Base-by-base conservation (phyloP, 2,888 invertebrate genomes). In the Nephrotoma flavescens region DNA sequence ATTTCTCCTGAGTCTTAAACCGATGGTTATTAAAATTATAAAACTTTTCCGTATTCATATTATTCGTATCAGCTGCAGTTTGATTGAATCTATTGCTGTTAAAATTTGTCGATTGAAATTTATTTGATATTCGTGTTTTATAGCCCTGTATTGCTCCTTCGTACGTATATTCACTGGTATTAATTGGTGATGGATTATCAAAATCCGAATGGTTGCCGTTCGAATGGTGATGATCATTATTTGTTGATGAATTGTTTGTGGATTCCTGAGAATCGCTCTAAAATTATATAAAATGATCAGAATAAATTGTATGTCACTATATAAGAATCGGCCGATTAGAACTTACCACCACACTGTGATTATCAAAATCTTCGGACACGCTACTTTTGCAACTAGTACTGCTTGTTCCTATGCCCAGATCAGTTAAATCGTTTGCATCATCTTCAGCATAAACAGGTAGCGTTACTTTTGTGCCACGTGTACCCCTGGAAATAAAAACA, bases 61-160 rank as follows among this genome's bases (percentile, higher is more conserved):
- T 85, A 12, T 45, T 85, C 31, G 31, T 31, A 31, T 83, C 15
- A 12, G 84, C 2, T 71, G 71, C 11, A 31, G 71, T 71, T 84
- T 84, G 84, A 42, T 15, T 47, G 11, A 12, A 42, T 41, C 42
- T 42, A 42, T 84, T 84, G 15, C 42, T 42, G 42, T 9, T 9
- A 41, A 42, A 84, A 42, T 42, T 42, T 44, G 85, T 71, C 41
- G 87, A 71, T 86, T 87, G 87, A 87, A 89, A 89, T 44, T 94
- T 93, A 89, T 93, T 93, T 57, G 94, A 94, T 89, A 95, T 96
- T 88, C 96, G 93, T 86, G 96, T 95, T 89, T 96, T 95, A 91
- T 97, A 97, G 89, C 96, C 95, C 90, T 97, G 95, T 89, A 97
- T 97, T 89, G 97, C 96, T 89, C 96, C 95, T 91, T 97, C 97